Percentiles rank a stretch among this genome's conserved stretches.
Evolutionary conservation across 2,113 vertebrate species (phyloP).

Genomic region (Pelodiscus sinensis): DNA sequence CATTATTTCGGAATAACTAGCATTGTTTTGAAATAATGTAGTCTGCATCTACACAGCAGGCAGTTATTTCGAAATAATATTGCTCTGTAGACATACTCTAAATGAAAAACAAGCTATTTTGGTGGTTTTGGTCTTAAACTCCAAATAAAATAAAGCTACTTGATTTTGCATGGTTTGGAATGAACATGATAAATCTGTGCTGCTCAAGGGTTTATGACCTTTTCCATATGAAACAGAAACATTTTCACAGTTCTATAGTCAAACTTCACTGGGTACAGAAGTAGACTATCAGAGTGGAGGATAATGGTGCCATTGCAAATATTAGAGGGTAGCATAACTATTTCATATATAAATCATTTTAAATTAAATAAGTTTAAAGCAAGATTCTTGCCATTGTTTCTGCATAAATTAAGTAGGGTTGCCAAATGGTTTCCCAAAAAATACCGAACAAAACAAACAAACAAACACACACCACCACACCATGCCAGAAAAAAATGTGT

Average conservation of each 20-base stretch:
- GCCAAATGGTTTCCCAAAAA: too few relatives aligned
- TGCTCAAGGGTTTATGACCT: neutral
- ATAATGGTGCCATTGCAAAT: neutral
- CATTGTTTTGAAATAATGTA: too few relatives aligned
- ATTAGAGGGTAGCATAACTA: neutral
- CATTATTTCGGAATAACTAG: too few relatives aligned
- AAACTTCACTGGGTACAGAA: neutral
- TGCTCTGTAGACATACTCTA: too few relatives aligned
- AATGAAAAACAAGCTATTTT: neutral
- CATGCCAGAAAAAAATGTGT: too few relatives aligned
- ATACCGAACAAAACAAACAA: too few relatives aligned
- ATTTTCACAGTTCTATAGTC: neutral
- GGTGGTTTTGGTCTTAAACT: neutral
- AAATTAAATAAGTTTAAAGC: slow-evolving; percentile 5
- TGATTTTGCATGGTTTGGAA: neutral
- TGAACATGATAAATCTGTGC: neutral
- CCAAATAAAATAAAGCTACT: neutral
- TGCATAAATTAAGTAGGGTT: neutral
- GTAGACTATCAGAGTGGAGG: neutral
- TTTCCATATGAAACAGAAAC: neutral
- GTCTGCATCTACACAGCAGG: too few relatives aligned
- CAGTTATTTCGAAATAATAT: too few relatives aligned
- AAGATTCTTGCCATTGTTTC: neutral
- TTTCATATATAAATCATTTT: neutral
- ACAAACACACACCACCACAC: too few relatives aligned